These are phyloP conservation scores for Sarcophaga peregrina DNA, from an alignment of 1,140 invertebrate species.

Conservation along the genomic window DNA sequence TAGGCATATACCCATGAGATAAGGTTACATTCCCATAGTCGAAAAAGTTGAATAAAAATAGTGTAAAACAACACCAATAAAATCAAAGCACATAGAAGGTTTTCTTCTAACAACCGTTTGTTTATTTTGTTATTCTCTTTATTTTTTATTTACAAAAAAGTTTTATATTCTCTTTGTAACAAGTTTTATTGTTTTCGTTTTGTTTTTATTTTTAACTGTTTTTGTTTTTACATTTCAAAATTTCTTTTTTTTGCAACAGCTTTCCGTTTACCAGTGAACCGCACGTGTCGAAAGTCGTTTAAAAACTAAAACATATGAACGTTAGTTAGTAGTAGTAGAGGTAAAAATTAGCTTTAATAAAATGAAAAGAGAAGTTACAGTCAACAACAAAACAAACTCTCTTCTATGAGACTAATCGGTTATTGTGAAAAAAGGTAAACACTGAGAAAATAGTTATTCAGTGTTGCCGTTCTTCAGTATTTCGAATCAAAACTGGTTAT, in stretches of 20 bases:
- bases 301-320: neutral
- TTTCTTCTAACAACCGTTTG: constrained; percentile 24
- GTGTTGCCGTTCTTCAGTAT: too few species aligned
- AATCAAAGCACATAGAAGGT: neutral
- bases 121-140: constrained; percentile 2
- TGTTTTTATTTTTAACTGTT: neutral
- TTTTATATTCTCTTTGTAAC: constrained; percentile 3
- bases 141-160: neutral
- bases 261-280: constrained; percentile 5
- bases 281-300: constrained; percentile 40
- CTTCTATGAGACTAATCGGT: too few species aligned
- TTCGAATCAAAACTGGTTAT: too few species aligned
- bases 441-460: too few species aligned
- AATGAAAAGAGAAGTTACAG: neutral
- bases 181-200: neutral
- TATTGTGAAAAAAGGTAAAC: too few species aligned
- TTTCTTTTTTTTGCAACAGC: neutral
- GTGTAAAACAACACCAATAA: too few species aligned
- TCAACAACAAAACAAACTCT: too few species aligned
- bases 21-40: constrained; percentile 2
- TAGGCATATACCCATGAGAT: neutral
- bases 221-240: neutral
- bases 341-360: neutral
- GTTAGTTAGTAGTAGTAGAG: neutral
- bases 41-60: too few species aligned